A percentile compares a stretch with the other conserved stretches of the same genome.
phyloP scores from a whole-genome alignment of 2,797 vertebrate species.

The Takifugu ocellatus region DNA sequence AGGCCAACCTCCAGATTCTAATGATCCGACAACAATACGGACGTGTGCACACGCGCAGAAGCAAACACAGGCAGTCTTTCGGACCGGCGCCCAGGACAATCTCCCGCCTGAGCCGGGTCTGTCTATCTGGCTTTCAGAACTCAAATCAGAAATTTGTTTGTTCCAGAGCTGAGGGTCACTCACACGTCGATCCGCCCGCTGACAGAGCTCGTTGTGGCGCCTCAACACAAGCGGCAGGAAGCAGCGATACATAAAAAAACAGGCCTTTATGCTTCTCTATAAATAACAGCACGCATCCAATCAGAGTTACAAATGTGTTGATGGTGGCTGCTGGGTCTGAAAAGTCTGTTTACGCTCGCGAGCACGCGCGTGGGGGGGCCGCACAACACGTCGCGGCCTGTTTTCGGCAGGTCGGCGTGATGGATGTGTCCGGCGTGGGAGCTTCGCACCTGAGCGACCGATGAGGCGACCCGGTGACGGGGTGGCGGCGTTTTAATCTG shows the following conservation, averaged over 20 bases:
- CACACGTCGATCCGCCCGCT: conserved; percentile 67
- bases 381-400: conserved; percentile 14
- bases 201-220: conserved; percentile 36
- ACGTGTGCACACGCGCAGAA: conserved; percentile 3
- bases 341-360: conserved; percentile 15
- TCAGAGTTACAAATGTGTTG: conserved; percentile 30
- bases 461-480: conserved; percentile 26
- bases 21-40: conserved; percentile 34
- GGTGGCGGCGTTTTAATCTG: conserved; percentile 8
- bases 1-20: conserved; percentile 35
- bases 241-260: conserved; percentile 25
- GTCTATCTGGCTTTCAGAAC: conserved; percentile 43
- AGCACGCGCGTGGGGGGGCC: background rate
- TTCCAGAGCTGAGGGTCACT: conserved; percentile 57
- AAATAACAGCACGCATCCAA: conserved; percentile 48
- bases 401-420: conserved; percentile 27
- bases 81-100: conserved; percentile 20
- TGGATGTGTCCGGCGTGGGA: conserved; percentile 35
- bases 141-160: conserved; percentile 13
- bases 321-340: conserved; percentile 11
- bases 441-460: conserved; percentile 29
- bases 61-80: conserved; percentile 17
- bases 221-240: conserved; percentile 50
- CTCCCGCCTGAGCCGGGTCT: conserved; percentile 31
- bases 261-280: conserved; percentile 27